These are phyloP conservation scores for Malthinus flaveolus DNA, from an alignment of 2,888 invertebrate genomes.

Conservation along the genomic window DNA sequence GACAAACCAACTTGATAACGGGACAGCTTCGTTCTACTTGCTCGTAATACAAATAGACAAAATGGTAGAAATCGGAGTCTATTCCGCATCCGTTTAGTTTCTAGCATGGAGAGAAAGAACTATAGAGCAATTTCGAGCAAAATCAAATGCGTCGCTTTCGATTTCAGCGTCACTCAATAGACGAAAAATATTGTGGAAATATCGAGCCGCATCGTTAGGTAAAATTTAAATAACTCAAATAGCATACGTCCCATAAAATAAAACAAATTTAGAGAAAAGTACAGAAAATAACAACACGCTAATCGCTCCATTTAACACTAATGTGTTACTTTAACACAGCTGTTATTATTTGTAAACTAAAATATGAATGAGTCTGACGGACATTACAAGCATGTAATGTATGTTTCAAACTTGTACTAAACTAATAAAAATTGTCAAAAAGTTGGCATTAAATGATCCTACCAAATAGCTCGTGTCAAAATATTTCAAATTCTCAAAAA, in stretches of 20 bases:
- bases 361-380: conserved; percentile 22
- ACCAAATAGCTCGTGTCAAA: conserved; percentile 16
- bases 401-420: conserved; percentile 9
- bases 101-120: too few species aligned
- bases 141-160: too few species aligned
- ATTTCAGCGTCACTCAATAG: too few species aligned
- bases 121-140: too few species aligned
- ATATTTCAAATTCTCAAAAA: conserved; percentile 23
- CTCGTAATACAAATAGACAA: too few species aligned
- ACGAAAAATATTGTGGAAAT: too few species aligned
- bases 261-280: not conserved
- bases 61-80: too few species aligned
- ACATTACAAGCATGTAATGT: conserved; percentile 15
- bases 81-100: too few species aligned
- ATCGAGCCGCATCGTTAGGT: too few species aligned
- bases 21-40: too few species aligned
- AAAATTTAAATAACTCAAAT: not conserved
- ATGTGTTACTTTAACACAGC: conserved; percentile 21
- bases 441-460: conserved; percentile 21
- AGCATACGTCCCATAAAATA: not conserved
- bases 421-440: conserved; percentile 18
- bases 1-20: too few species aligned
- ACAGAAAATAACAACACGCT: not conserved
- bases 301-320: conserved; percentile 18
- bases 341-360: conserved; percentile 19